Base-by-base conservation (phyloP, 2,888 invertebrate genomes). In the Lycaena phlaeas region DNA sequence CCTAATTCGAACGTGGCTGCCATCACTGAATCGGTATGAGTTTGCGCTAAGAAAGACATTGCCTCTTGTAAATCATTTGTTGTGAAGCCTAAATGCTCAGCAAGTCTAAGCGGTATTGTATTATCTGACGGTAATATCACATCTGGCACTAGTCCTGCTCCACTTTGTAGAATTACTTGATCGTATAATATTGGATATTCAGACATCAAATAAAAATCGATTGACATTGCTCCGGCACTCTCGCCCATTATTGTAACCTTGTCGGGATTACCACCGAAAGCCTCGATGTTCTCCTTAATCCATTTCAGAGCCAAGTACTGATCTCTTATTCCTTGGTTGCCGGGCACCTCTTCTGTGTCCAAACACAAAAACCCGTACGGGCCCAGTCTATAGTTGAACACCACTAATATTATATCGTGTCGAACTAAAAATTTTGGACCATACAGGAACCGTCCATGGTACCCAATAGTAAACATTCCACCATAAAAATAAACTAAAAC, bases 401-500 rank as follows among this genome's bases (percentile, higher is more conserved):
- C 52, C 1, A 66, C 58, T 4, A 64, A 30, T 14, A 62, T 50
- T 1, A 64, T 42, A 14, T 57, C 50, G 15, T 59, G 53, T 39
- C 27, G 27, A 2, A 55, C 45, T 14, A 54, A 37, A 11, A 27
- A 64, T 49, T 53, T 59, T 5, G 67, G 63, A 3, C 59, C 67
- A 29, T 64, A 68, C 0, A 42, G 1, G 7, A 46, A 42, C 41
- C 60, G 53, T 0, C 59, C 61, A n/a, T 62, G 63, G n/a, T 57
- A 14, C 5, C 29, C 29, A 9, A 4, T 9, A 11, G 9, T 36
- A 15, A 71, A 72, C 0, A 63, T 63, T n/a, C 78, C 79, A 12
- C 78, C 77, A 15, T 72, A 57, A 40, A 78, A 66, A 67, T 68
- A 77, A 1, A 77, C 66, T 9, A 76, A 50, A 2, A 78, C 61